Evolutionary conservation across 2,113 vertebrate species (phyloP), one percentile per base, ranked within the genome.

Genomic region (Oryzias celebensis): DNA sequence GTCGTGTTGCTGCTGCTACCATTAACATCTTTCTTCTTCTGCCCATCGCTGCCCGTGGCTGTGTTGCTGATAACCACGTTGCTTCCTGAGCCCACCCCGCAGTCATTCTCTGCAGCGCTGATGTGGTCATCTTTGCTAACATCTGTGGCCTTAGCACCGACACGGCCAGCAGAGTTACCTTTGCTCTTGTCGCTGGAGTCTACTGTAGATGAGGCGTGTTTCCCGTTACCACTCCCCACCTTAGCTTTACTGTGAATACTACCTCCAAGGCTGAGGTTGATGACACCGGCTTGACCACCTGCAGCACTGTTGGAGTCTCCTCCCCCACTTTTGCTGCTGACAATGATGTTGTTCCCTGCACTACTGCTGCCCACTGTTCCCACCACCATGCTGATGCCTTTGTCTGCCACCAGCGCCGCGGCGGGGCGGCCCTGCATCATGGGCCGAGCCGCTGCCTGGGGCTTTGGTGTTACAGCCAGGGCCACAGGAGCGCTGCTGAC

Each of bases 401-500:
- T 93, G 65, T 93, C 92, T 5, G 92, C 90, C 58, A 90, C 86
- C 58, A 89, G 73, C 22, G 92, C 90, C 0, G 92, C 92, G 2
- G 87, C 84, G 4, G 92, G 92, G 36, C 90, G 85, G 13, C 90
- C 91, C 73, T 92, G 91, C 3, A 95, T 94, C 84, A 91, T 88
- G 28, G 94, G 93, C n/a, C 94, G 94, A 0, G 92, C 77, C 0
- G 87, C 89, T 0, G 87, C 69, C 71, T 95, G 93, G 0, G 90
- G 90, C 85, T 95, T 97, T 14, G 95, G 91, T 1, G 94, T 95
- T 22, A 95, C 93, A 0, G 94, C 90, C 65, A 98, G 83, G 15
- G 95, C 91, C 61, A 97, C 87, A 3, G 96, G 94, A 3, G 96
- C 90, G 49, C 90, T 93, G 76, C 88, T 91, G 51, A 94, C 93